A percentile compares a stretch with the other conserved stretches of the same genome.
These are phyloP conservation scores for Proisotoma minuta DNA, from an alignment of 2,888 invertebrate species.

Conservation along the genomic window DNA sequence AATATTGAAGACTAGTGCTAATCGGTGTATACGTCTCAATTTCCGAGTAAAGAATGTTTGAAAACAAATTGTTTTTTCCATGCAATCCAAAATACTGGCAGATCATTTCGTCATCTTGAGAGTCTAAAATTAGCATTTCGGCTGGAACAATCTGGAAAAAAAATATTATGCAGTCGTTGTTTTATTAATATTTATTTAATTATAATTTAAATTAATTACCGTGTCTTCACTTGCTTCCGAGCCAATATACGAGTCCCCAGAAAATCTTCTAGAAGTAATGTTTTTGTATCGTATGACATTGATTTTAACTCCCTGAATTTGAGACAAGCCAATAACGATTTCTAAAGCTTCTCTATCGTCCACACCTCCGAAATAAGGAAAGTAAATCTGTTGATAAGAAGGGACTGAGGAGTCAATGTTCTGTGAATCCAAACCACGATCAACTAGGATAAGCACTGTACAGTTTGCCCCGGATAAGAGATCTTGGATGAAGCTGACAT, in stretches of 20 bases:
- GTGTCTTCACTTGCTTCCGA: conserved; percentile 12
- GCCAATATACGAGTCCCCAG: neutral
- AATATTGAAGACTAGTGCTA: conserved; percentile 15
- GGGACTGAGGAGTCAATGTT: neutral
- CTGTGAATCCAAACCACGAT: conserved; percentile 16
- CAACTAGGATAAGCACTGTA: conserved; percentile 24
- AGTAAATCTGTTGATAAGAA: conserved; percentile 22
- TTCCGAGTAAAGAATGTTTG: conserved; percentile 17
- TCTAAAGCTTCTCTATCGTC: conserved; percentile 32
- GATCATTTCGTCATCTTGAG: conserved; percentile 15
- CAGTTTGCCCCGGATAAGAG: conserved; percentile 6
- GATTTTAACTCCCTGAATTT: neutral
- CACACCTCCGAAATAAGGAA: conserved; percentile 36
- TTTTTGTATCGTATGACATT: conserved; percentile 15
- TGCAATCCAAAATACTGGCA: conserved; percentile 6
- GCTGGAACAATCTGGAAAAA: neutral
- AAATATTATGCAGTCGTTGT: no score
- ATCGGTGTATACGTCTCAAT: conserved; percentile 29
- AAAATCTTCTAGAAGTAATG: neutral
- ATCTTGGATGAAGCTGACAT: conserved; percentile 28
- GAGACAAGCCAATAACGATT: conserved; percentile 20
- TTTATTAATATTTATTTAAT: neutral
- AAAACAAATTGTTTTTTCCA: neutral
- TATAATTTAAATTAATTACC: neutral
- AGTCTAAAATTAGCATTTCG: conserved; percentile 12